Evolutionary conservation across 1,140 invertebrate genomes (phyloP).

Genomic region (Pinna nobilis): DNA sequence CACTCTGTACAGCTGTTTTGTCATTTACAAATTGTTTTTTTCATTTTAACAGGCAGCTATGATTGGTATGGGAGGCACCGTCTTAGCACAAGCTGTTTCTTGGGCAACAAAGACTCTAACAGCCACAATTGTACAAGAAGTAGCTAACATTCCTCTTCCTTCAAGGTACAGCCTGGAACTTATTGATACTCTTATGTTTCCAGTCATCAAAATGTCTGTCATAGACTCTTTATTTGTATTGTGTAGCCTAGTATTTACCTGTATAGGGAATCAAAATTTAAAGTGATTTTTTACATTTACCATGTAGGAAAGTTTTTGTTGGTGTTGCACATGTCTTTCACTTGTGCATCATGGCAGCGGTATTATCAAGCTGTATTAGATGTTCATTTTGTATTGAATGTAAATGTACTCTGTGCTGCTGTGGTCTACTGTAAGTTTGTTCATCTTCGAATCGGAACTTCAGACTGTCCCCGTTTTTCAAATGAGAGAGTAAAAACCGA

Average conservation of each 20-base stretch:
- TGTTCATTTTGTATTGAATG: no score
- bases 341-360: no score
- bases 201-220: not conserved
- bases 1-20: not conserved
- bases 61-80: slow-evolving; percentile 72
- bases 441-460: no score
- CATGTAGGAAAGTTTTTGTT: not conserved
- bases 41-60: slow-evolving; percentile 64
- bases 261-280: not conserved
- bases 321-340: not conserved
- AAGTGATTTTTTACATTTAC: not conserved
- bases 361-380: no score
- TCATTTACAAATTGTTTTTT: not conserved
- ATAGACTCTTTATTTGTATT: no score
- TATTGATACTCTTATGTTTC: not conserved
- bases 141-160: slow-evolving; percentile 70
- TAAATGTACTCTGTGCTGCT: no score
- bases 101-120: slow-evolving; percentile 75
- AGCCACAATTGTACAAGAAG: slow-evolving; percentile 74
- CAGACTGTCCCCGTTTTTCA: no score
- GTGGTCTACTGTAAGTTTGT: no score
- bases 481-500: no score
- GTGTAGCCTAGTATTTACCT: no score
- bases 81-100: slow-evolving; percentile 72
- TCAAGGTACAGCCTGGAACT: slow-evolving; percentile 73